A percentile compares a stretch with the other conserved stretches of the same genome.
phyloP scores from a whole-genome alignment of 2,888 invertebrate genomes.

The Diogma glabrata region DNA sequence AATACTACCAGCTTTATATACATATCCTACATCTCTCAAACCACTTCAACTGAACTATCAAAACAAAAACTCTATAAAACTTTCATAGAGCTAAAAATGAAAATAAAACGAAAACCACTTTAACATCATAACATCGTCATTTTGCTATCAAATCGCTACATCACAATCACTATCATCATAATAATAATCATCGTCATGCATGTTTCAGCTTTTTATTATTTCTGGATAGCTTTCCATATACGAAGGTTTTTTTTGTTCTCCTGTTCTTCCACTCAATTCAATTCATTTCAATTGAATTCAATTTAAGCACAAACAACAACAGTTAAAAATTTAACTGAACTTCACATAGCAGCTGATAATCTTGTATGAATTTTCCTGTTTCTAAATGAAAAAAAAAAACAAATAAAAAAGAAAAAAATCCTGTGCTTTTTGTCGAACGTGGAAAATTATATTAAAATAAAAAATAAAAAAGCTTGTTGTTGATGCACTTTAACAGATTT shows the following conservation, averaged over 20 bases:
- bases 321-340: too few relatives aligned
- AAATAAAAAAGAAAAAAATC: too few relatives aligned
- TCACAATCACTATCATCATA: constrained; percentile 4
- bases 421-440: constrained; percentile 6
- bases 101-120: too few relatives aligned
- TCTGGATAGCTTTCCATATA: constrained; percentile 2
- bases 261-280: constrained; percentile 5
- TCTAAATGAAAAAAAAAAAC: too few relatives aligned
- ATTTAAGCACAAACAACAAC: too few relatives aligned
- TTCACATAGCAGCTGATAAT: constrained; percentile 5
- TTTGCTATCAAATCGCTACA: constrained; percentile 3
- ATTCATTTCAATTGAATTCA: constrained; percentile 8
- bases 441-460: constrained; percentile 6
- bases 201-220: constrained; percentile 1
- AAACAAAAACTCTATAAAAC: too few relatives aligned
- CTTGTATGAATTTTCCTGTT: background rate
- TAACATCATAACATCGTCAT: too few relatives aligned
- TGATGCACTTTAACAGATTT: constrained; percentile 7
- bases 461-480: constrained; percentile 4
- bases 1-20: too few relatives aligned
- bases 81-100: too few relatives aligned
- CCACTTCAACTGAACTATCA: too few relatives aligned
- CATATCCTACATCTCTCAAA: too few relatives aligned
- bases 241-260: background rate
- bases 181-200: background rate